A percentile compares a stretch with the other conserved stretches of the same genome.
phyloP scores from a whole-genome alignment of 1,140 invertebrate genomes.

The Teleopsis dalmanni region DNA sequence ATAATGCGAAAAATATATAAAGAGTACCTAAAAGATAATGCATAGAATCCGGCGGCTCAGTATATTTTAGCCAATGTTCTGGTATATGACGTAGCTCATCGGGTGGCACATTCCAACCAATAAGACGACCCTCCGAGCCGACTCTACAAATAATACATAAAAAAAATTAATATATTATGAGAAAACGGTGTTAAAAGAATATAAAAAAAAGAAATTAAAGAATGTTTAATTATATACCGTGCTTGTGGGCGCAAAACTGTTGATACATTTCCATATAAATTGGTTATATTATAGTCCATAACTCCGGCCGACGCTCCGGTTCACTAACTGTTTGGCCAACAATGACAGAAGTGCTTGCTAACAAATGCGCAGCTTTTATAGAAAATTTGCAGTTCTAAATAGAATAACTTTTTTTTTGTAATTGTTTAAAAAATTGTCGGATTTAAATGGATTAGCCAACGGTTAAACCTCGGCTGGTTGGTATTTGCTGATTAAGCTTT shows the following conservation, averaged over 20 bases:
- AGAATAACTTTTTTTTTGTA: background rate
- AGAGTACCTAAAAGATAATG: constrained; percentile 78
- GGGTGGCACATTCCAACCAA: constrained; percentile 70
- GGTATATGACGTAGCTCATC: constrained; percentile 70
- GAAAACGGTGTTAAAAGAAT: background rate
- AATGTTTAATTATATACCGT: background rate
- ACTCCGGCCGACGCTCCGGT: too few relatives aligned
- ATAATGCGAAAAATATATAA: constrained; percentile 71
- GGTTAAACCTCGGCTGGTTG: too few relatives aligned
- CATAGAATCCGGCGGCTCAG: constrained; percentile 70
- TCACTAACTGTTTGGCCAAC: too few relatives aligned
- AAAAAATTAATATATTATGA: background rate
- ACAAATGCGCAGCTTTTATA: too few relatives aligned
- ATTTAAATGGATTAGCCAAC: too few relatives aligned
- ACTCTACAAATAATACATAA: constrained; percentile 11
- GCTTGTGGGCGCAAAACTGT: constrained; percentile 2
- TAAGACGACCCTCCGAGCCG: constrained; percentile 45
- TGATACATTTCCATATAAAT: constrained; percentile 5
- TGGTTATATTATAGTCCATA: background rate
- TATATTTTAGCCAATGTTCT: constrained; percentile 74
- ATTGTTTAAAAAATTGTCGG: background rate
- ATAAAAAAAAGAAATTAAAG: background rate
- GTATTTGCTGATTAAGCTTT: too few relatives aligned
- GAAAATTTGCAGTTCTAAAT: too few relatives aligned
- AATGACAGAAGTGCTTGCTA: too few relatives aligned